Evolutionary conservation across 2,888 invertebrate species (phyloP).

Genomic region (Bembecia ichneumoniformis): DNA sequence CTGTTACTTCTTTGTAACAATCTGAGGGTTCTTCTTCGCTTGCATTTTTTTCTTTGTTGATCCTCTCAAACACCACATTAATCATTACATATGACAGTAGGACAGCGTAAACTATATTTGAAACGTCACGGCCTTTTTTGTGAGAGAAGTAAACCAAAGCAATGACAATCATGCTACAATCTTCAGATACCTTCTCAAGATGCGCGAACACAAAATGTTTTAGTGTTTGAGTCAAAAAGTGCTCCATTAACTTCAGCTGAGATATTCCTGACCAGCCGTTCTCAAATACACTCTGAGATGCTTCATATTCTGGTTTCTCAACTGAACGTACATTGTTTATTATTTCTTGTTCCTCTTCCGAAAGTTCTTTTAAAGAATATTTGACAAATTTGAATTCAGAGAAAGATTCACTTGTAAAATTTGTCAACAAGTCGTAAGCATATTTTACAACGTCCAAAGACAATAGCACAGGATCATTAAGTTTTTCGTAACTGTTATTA

Average conservation of each 20-base stretch:
- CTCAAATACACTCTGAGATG: constrained; percentile 21
- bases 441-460: constrained; percentile 29
- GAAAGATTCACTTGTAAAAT: constrained; percentile 14
- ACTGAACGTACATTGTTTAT: constrained; percentile 4
- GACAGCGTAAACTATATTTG: constrained; percentile 18
- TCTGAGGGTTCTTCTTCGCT: background rate
- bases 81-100: constrained; percentile 25
- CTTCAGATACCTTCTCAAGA: constrained; percentile 16
- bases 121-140: constrained; percentile 13
- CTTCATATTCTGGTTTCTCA: constrained; percentile 19
- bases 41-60: background rate
- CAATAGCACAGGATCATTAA: constrained; percentile 15
- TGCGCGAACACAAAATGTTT: constrained; percentile 9
- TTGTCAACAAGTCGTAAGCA: constrained; percentile 27
- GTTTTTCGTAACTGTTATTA: constrained; percentile 11
- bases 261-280: constrained; percentile 24
- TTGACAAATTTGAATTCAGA: background rate
- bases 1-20: background rate
- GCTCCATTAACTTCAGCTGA: constrained; percentile 14
- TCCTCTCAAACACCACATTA: constrained; percentile 12
- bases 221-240: constrained; percentile 16
- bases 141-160: constrained; percentile 24
- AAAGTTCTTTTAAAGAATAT: background rate
- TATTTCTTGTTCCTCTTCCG: background rate
- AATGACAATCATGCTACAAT: constrained; percentile 22